phyloP scores from a whole-genome alignment of 2,797 vertebrate genomes.

The Lutjanus argentimaculatus region DNA sequence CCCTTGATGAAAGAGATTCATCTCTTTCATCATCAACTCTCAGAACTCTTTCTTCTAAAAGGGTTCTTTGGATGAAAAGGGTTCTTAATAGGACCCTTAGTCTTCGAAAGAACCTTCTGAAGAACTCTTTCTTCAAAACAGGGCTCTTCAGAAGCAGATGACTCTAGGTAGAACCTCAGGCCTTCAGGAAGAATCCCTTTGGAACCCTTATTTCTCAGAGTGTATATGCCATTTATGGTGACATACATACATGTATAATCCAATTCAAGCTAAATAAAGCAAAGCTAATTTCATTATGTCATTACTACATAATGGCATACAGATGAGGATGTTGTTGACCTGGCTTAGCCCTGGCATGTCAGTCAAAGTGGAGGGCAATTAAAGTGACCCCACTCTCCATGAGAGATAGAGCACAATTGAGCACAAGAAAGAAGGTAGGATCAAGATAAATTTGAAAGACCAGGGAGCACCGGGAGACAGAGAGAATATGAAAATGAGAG shows the following conservation, averaged over 20 bases:
- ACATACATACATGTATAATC: slow-evolving; percentile 28
- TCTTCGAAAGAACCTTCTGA: too few relatives aligned
- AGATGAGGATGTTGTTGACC: slow-evolving; percentile 69
- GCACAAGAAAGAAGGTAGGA: slow-evolving; percentile 59
- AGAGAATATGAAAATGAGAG: slow-evolving; percentile 76
- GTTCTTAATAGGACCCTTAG: too few relatives aligned
- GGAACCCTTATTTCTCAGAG: too few relatives aligned
- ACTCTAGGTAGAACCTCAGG: too few relatives aligned
- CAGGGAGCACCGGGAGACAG: slow-evolving; percentile 44
- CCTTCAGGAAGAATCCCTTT: too few relatives aligned
- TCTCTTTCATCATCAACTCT: too few relatives aligned
- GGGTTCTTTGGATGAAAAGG: too few relatives aligned
- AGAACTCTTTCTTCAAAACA: too few relatives aligned
- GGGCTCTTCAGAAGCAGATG: too few relatives aligned
- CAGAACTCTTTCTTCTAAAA: too few relatives aligned
- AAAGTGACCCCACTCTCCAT: slow-evolving; percentile 60
- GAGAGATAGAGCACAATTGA: slow-evolving; percentile 55
- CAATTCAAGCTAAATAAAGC: slow-evolving; percentile 34
- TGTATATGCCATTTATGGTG: background rate
- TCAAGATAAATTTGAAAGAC: slow-evolving; percentile 71
- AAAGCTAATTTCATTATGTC: slow-evolving; percentile 63
- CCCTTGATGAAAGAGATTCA: too few relatives aligned
- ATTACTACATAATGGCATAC: slow-evolving; percentile 62
- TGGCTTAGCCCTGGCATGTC: slow-evolving; percentile 70
- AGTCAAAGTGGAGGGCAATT: slow-evolving; percentile 78